These are phyloP conservation scores for Geococcyx californianus DNA, from an alignment of 2,113 vertebrate species.

Conservation along the genomic window DNA sequence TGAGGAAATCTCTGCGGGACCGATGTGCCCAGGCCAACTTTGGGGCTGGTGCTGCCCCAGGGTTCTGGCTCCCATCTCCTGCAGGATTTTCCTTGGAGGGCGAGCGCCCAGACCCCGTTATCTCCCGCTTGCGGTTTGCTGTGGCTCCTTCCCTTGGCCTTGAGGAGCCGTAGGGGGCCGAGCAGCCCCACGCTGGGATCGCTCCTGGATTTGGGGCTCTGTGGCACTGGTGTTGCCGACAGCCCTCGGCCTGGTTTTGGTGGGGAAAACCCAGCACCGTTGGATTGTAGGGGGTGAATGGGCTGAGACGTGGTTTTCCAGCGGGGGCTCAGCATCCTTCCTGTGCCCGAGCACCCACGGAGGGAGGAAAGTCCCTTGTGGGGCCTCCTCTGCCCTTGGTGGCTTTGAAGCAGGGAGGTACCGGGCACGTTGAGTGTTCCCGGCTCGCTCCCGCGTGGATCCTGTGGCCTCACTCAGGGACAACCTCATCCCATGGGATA, in stretches of 20 bases:
- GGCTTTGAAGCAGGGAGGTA: not conserved
- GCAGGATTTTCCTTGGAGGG: not conserved
- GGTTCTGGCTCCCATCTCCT: no score
- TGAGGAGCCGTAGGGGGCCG: not conserved
- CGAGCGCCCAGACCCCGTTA: not conserved
- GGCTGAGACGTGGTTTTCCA: fast-evolving
- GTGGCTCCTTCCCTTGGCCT: not conserved
- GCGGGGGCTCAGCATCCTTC: not conserved
- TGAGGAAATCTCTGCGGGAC: no score
- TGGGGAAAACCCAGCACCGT: not conserved
- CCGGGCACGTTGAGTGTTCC: not conserved
- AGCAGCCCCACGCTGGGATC: not conserved
- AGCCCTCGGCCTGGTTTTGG: not conserved
- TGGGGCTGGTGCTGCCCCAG: fast-evolving
- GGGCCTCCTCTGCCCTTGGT: fast-evolving
- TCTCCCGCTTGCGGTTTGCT: not conserved
- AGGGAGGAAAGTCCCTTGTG: not conserved
- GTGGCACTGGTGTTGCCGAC: not conserved
- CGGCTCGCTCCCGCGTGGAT: fast-evolving
- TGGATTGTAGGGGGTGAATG: fast-evolving
- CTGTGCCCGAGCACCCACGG: not conserved
- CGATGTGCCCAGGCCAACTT: not conserved
- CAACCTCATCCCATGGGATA: no score
- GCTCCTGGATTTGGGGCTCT: not conserved
- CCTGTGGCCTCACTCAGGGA: no score